Conservation (phyloP, 2,797 vertebrate genomes). For the Distichodus sexfasciatus region DNA sequence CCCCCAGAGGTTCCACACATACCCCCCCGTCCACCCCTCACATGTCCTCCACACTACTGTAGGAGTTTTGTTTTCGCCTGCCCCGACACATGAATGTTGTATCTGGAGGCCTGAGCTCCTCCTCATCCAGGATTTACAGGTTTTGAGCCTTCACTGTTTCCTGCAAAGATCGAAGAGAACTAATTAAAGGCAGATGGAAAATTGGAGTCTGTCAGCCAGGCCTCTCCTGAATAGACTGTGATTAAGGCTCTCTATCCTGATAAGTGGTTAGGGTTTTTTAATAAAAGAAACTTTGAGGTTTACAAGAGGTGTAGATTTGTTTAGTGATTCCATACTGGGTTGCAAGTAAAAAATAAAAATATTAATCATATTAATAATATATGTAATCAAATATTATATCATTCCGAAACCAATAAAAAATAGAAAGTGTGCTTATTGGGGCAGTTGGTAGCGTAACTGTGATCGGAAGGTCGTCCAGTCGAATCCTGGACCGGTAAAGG, state of each 20-base stretch:
- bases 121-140: slow-evolving; percentile 34
- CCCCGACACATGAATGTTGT: not conserved
- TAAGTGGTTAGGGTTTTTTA: not conserved
- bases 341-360: not conserved
- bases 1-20: slow-evolving; percentile 12
- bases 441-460: too few species aligned
- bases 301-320: not conserved
- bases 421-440: too few species aligned
- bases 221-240: slow-evolving; percentile 22
- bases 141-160: slow-evolving; percentile 17
- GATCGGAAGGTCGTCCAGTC: too few species aligned
- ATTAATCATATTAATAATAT: too few species aligned
- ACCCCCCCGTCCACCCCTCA: slow-evolving; percentile 8
- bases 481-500: too few species aligned
- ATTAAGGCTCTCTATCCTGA: slow-evolving; percentile 40
- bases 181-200: slow-evolving; percentile 51
- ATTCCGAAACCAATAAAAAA: too few species aligned
- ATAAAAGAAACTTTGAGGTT: not conserved
- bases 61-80: slow-evolving; percentile 4
- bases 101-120: slow-evolving; percentile 5
- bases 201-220: slow-evolving; percentile 33
- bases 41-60: slow-evolving; percentile 4
- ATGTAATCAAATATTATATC: too few species aligned
- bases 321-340: not conserved
- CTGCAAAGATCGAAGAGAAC: slow-evolving; percentile 33